Conservation (phyloP, 2,113 vertebrate genomes). For the Rhynchopsitta pachyrhyncha region DNA sequence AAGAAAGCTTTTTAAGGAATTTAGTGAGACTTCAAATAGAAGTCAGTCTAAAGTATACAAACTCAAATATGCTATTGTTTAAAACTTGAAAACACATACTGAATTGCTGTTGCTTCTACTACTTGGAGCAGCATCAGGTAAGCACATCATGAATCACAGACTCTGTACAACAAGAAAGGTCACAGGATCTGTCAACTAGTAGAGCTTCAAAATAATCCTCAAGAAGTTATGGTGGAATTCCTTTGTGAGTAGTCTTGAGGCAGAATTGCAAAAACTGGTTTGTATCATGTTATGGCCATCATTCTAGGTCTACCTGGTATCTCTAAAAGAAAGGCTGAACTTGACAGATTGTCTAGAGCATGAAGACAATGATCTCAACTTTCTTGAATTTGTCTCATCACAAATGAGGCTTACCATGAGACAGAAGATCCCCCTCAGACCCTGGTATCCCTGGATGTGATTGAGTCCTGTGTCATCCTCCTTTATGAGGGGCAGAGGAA, state of each 20-base stretch:
- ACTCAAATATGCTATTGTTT: not conserved
- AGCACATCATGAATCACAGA: not conserved
- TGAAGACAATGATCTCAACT: not conserved
- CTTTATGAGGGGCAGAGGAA: not conserved
- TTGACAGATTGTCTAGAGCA: not conserved
- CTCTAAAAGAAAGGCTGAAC: not conserved
- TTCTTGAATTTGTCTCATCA: not conserved
- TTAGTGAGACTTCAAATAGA: not conserved
- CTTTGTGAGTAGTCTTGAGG: not conserved
- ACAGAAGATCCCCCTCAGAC: not conserved
- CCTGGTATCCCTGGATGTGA: not conserved
- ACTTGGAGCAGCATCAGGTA: not conserved
- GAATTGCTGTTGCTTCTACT: not conserved
- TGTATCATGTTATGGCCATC: not conserved
- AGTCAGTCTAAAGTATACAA: not conserved
- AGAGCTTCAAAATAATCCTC: not conserved
- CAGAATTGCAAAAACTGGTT: not conserved
- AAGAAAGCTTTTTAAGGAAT: not conserved
- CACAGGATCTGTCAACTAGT: not conserved
- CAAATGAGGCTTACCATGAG: not conserved
- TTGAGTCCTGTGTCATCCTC: not conserved
- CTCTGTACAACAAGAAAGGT: not conserved
- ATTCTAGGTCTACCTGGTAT: not conserved
- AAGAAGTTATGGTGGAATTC: not conserved
- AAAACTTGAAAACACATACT: not conserved